Evolutionary conservation across 2,888 invertebrate genomes (phyloP), one percentile per base, ranked within the genome.

Genomic region (Scotopteryx bipunctaria): DNA sequence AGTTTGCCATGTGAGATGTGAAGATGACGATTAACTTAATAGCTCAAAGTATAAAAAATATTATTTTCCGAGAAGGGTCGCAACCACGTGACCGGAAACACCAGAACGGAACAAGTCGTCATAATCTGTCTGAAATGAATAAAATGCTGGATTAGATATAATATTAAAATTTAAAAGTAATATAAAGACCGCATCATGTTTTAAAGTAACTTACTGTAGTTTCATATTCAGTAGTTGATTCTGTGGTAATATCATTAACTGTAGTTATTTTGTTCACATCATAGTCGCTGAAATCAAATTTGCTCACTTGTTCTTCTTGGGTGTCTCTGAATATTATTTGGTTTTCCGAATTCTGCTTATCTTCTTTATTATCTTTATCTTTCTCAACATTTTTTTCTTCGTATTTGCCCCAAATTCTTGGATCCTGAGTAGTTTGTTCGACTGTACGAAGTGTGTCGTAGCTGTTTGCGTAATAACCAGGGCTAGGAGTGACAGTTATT

Each of bases 51-150:
- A 6, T 21, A 14, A 9, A 33, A 2, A 19, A 19, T 40, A 74
- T 25, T 37, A 46, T n/a, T n/a, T n/a, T 13, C 82, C 82, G 13
- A 82, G 59, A 15, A 82, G 61, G 25, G 79, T 52, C 8, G 83
- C 79, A 13, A 80, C 64, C 6, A 69, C 68, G 5, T 58, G 16
- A 16, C 62, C 38, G 5, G 66, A 59, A 0, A 64, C 57, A 21
- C 42, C 60, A 14, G 31, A 14, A 1, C 52, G 46, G 25, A 46
- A 27, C 32, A 52, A 42, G 5, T 37, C 42, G 17, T 46, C 52
- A 31, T 46, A 56, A 29, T 15, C 14, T 2, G 57, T 57, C 57
- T 57, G 49, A 37, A 56, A 49, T 29, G n/a, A 21, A n/a, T n/a
- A n/a, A 29, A 42, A n/a, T 19, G 8, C 3, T 42, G 16, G 4